These are phyloP conservation scores for Bucco capensis DNA, from an alignment of 2,113 vertebrate genomes.

Conservation along the genomic window DNA sequence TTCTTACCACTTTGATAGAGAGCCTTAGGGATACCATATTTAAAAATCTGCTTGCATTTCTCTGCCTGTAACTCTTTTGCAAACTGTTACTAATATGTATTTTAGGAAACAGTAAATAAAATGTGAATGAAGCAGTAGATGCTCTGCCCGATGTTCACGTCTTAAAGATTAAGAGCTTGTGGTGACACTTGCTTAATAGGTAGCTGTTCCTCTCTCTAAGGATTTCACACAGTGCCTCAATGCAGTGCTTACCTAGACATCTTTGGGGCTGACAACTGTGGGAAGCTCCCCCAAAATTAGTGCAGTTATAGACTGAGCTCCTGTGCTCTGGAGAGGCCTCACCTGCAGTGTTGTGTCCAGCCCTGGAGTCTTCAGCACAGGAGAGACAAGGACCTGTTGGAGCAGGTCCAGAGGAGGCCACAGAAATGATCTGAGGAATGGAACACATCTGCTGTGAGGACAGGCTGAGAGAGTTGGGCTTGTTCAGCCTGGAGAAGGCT, in stretches of 20 bases:
- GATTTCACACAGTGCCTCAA: neutral
- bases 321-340: neutral
- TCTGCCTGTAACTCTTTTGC: neutral
- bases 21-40: neutral
- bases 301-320: neutral
- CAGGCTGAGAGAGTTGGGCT: neutral
- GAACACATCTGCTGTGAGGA: neutral
- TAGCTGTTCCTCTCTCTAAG: neutral
- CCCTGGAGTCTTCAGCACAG: no score
- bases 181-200: neutral
- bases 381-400: neutral
- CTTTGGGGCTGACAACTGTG: neutral
- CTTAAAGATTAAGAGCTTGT: neutral
- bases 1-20: neutral
- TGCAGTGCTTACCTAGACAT: neutral
- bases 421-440: neutral
- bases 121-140: neutral
- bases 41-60: neutral
- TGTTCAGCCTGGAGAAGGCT: neutral
- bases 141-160: neutral
- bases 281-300: neutral
- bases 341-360: neutral
- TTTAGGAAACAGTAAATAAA: slow-evolving; percentile 33
- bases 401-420: neutral
- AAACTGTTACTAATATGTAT: neutral